These are phyloP conservation scores for Amazonetta brasiliensis DNA, from an alignment of 2,797 vertebrate genomes.

Conservation along the genomic window DNA sequence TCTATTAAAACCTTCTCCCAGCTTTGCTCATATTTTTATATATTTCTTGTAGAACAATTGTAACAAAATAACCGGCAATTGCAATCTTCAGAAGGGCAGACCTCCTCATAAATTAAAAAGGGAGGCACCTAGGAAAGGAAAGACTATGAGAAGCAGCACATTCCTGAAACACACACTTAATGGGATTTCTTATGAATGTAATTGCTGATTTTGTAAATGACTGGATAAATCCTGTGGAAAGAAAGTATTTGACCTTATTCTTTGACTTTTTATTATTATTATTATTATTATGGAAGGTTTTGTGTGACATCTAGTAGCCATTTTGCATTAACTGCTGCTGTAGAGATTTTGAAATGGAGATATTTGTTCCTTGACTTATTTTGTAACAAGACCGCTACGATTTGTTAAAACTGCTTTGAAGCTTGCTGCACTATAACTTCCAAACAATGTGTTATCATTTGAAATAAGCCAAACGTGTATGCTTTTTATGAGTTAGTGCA, in stretches of 20 bases:
- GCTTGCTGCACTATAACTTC: constrained; percentile 56
- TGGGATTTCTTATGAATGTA: constrained; percentile 46
- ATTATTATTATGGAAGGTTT: constrained; percentile 41
- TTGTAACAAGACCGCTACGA: constrained; percentile 9
- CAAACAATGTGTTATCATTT: constrained; percentile 49
- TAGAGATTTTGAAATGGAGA: constrained; percentile 59
- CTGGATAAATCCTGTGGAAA: constrained; percentile 43
- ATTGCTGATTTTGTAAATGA: constrained; percentile 41
- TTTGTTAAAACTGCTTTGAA: constrained; percentile 33
- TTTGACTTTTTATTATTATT: constrained; percentile 29
- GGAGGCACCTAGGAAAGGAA: neutral
- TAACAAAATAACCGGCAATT: neutral
- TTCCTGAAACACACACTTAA: neutral
- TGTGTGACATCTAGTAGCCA: constrained; percentile 54
- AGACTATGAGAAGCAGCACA: constrained; percentile 20
- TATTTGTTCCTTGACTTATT: constrained; percentile 41
- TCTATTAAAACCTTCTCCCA: neutral
- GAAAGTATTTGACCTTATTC: constrained; percentile 39
- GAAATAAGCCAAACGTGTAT: constrained; percentile 45
- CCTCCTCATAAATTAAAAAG: neutral
- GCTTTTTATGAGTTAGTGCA: constrained; percentile 65
- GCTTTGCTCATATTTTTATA: neutral
- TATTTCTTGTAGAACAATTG: neutral
- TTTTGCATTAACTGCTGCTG: constrained; percentile 59
- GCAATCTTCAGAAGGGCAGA: neutral